phyloP scores from a whole-genome alignment of 2,113 vertebrate species.

The Myotis yumanensis region DNA sequence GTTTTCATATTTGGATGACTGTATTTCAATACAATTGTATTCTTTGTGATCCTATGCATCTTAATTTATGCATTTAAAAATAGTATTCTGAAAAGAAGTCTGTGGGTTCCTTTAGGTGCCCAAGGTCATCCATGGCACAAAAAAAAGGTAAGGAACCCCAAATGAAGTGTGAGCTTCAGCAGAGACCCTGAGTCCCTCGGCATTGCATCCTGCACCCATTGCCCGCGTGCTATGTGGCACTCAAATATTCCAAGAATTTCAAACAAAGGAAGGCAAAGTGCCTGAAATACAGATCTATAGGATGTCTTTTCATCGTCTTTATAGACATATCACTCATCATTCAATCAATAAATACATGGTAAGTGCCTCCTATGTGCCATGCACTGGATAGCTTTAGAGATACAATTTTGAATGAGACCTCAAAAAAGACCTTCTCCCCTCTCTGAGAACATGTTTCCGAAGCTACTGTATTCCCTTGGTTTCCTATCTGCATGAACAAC shows the following conservation, averaged over 20 bases:
- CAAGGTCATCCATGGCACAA: background rate
- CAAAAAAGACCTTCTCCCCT: background rate
- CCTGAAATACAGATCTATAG: background rate
- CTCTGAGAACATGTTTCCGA: background rate
- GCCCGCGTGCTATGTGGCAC: accelerated
- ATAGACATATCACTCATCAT: background rate
- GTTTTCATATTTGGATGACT: background rate
- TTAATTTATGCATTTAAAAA: background rate
- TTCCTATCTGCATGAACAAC: background rate
- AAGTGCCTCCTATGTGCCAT: background rate
- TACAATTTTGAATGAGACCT: background rate
- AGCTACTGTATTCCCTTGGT: background rate
- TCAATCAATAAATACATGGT: background rate
- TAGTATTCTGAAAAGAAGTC: background rate
- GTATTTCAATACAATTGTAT: background rate
- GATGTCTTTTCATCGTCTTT: background rate
- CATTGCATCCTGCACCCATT: accelerated
- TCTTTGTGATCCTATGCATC: background rate
- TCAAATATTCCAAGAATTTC: background rate
- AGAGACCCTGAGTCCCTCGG: accelerated
- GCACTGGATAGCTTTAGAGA: background rate
- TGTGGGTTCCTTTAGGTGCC: background rate
- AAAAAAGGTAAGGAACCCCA: too few species aligned
- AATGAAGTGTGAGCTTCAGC: too few species aligned
- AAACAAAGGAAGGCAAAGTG: background rate